These are phyloP conservation scores for Cordilura impudica DNA, from an alignment of 2,888 invertebrate species.

Conservation along the genomic window DNA sequence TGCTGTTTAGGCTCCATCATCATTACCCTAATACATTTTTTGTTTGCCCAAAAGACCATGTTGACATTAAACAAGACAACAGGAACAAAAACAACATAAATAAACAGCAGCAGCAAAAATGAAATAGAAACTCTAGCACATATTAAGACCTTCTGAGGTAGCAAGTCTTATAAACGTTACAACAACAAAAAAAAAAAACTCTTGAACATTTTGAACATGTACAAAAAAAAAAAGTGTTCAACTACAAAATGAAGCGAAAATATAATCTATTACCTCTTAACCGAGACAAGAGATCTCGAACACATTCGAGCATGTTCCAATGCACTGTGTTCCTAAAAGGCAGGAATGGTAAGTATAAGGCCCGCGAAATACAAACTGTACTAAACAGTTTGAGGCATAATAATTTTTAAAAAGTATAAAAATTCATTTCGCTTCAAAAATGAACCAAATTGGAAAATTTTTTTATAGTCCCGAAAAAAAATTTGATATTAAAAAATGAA, in stretches of 20 bases:
- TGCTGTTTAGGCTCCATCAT: conserved; percentile 22
- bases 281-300: conserved; percentile 18
- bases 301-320: neutral
- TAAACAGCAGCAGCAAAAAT: neutral
- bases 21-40: conserved; percentile 8
- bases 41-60: conserved; percentile 40
- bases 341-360: neutral
- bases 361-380: neutral
- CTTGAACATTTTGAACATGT: neutral
- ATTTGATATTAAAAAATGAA: too few relatives aligned
- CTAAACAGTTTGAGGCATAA: too few relatives aligned
- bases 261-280: conserved; percentile 13
- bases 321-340: neutral
- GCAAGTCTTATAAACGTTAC: conserved; percentile 28
- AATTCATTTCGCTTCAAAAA: too few relatives aligned
- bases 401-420: too few relatives aligned
- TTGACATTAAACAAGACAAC: conserved; percentile 56
- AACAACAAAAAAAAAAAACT: conserved; percentile 18
- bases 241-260: conserved; percentile 20
- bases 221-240: neutral
- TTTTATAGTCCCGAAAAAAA: too few relatives aligned
- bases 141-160: conserved; percentile 59
- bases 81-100: conserved; percentile 12
- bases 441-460: too few relatives aligned
- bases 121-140: conserved; percentile 28